Percentiles rank a stretch among this genome's conserved stretches.
phyloP scores from a whole-genome alignment of 2,113 vertebrate genomes.

The Illadopsis cleaveri region DNA sequence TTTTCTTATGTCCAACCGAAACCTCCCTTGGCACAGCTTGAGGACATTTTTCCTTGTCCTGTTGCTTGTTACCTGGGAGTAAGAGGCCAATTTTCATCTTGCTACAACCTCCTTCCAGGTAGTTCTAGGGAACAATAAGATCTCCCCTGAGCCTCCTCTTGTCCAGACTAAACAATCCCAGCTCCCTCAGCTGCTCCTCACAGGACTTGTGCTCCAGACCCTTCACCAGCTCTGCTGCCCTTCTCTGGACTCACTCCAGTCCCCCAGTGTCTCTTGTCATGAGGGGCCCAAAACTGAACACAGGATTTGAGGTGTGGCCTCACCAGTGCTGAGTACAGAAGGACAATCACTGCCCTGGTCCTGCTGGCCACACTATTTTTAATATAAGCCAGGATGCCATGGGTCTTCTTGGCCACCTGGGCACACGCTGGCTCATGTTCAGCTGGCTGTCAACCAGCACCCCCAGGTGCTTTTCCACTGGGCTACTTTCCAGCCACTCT shows the following conservation, averaged over 20 bases:
- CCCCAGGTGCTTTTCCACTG: not conserved
- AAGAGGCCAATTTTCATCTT: not conserved
- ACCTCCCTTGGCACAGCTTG: too few species aligned
- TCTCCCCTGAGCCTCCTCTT: not conserved
- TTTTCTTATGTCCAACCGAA: not conserved
- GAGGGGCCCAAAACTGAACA: not conserved
- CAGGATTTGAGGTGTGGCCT: not conserved
- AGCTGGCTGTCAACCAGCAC: not conserved
- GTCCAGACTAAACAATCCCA: not conserved
- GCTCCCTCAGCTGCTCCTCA: not conserved
- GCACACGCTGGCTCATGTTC: not conserved
- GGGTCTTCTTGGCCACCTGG: not conserved
- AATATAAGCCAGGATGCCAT: not conserved
- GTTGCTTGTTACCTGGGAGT: not conserved
- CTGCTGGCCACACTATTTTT: not conserved
- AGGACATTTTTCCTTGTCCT: not conserved
- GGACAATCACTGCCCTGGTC: not conserved
- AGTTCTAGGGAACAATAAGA: not conserved
- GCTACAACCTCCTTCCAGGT: not conserved
- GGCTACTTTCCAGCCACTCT: not conserved
- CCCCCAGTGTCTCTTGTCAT: fast-evolving
- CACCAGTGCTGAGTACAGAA: not conserved
- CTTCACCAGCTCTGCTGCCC: fast-evolving
- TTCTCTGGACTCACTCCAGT: not conserved
- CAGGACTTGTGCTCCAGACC: not conserved